Base-by-base conservation (phyloP, 2,113 vertebrate genomes). In the Kryptolebias marmoratus region DNA sequence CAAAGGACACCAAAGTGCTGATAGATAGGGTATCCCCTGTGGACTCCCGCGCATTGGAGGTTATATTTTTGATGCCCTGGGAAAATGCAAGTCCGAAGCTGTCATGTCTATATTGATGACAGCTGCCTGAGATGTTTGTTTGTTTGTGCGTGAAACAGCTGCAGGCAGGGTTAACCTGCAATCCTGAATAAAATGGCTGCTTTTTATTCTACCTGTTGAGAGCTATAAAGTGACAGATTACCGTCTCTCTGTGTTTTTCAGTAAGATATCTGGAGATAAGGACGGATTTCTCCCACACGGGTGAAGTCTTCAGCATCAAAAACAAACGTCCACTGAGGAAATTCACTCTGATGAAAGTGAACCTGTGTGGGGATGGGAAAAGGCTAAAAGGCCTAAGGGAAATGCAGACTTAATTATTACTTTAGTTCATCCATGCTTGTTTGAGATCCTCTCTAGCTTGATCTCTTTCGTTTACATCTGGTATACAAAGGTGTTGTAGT, bases 1-100 rank as follows among this genome's bases (percentile, higher is more conserved):
- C 81, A 85, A 87, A 81, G 75, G 75, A 87, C 65, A 87, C 85
- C 68, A 50, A 56, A 48, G 49, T 71, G 82, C 84, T 69, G 77
- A 85, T 65, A 28, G 68, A 80, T 68, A 12, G 3, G 39, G 53
- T 62, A 22, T 56, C 55, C 60, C 81, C 78, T 36, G 18, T 27
- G 28, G 53, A 18, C 11, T 22, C n/a, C 12, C 42, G 16, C 27
- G 52, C 7, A 15, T 53, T 28, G 12, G 36, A 9, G 10, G 8
- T 39, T 65, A 15, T 75, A 56, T 76, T 60, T 75, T 61, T 70
- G 50, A 50, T 2, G 0, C 52, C 75, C 65, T 71, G 54, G 52
- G 68, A 74, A 71, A 71, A 69, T 36, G 63, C 28, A 36, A 63
- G 62, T 67, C 28, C 32, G 42, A 12, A 47, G 28, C 65, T 39